Evolutionary conservation across 2,797 vertebrate genomes (phyloP), one percentile per base, ranked within the genome.

Genomic region (Rhinichthys osculus): DNA sequence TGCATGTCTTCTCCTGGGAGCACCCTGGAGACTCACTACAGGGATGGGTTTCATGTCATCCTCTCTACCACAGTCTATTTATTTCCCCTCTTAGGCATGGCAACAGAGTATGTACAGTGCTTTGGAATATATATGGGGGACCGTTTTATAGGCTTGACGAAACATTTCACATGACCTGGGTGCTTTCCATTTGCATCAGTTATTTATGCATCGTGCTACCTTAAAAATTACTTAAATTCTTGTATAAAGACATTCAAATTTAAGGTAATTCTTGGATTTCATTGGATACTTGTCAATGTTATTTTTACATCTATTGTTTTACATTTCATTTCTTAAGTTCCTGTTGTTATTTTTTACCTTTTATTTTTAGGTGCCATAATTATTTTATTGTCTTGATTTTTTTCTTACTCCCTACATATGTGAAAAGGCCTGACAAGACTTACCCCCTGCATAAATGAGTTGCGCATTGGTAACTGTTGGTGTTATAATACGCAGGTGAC

Each of bases 401-500:
- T 33, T 81, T 17, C 59, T 57, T 62, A 50, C 66, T 74, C 35
- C 35, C 35, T n/a, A 79, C 9, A 33, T 69, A 33, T 21, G 27
- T 78, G 21, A 67, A 52, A 52, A 73, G 10, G 21, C 33, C 72
- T 78, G 17, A 78, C 72, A 82, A 44, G 69, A 27, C 13, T 21
- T 74, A 38, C 44, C 27, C 52, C 78, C 40, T 67, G 44, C 13
- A 79, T 30, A 64, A 40, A 21, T 23, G 90, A 87, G 92, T 82
- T 85, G 4, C 40, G 7, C 40, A 64, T 73, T 72, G 30, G 57
- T 87, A 85, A 85, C 59, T 59, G n/a, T 90, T 50, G 86, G 44
- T 92, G 87, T 93, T 90, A 79, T 93, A 42, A 89, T 90, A 70
- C 91, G 88, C 94, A 99, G 98, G 97, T 97, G 98, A 99, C 86